Evolutionary conservation across 1,140 invertebrate species (phyloP), one percentile per base, ranked within the genome.

Genomic region (Eueides isabella): DNA sequence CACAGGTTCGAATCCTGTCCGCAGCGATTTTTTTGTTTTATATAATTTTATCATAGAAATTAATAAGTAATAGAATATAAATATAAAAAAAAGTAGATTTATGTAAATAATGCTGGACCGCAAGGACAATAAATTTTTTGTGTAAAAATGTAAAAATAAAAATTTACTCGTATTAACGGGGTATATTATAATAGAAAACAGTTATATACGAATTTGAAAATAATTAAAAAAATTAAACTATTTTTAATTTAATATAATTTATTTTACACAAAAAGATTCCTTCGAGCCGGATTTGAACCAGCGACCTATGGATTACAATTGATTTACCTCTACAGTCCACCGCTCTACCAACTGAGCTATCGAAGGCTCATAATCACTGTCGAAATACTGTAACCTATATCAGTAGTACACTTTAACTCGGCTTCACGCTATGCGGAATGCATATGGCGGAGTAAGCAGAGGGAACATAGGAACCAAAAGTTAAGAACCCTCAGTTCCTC

Each of bases 1-100:
- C 48, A 55, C 48, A 55, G 48, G 48, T 55, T 55, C 48, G 48
- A 55, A 55, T 55, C 96, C 96, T 96, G 95, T 95, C 95, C 95
- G 94, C 95, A 96, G 95, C 96, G 95, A 79, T 74, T 74, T 84
- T 89, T 93, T 93, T 92, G 89, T 90, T 89, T 85, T 72, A 38
- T 44, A 44, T 19, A 9, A 19, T 44, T 44, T 4, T 38, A 1
- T 7, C n/a, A 9, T 44, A 44, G n/a, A 44, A 5, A 44, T 44
- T 19, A 19, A 0, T 44, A 19, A 19, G 16, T 19, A 19, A 19
- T 44, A 44, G 2, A 19, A 19, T 38, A 38, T 38, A 16, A 38
- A 19, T 6, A 44, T 14, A 38, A 61, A 70, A 16, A 31, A 55
- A 31, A 48, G 5, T 31, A 3, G 23, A 19, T n/a, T n/a, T n/a